These are phyloP conservation scores for Macrochelys suwanniensis DNA, from an alignment of 2,797 vertebrate genomes.

Conservation along the genomic window DNA sequence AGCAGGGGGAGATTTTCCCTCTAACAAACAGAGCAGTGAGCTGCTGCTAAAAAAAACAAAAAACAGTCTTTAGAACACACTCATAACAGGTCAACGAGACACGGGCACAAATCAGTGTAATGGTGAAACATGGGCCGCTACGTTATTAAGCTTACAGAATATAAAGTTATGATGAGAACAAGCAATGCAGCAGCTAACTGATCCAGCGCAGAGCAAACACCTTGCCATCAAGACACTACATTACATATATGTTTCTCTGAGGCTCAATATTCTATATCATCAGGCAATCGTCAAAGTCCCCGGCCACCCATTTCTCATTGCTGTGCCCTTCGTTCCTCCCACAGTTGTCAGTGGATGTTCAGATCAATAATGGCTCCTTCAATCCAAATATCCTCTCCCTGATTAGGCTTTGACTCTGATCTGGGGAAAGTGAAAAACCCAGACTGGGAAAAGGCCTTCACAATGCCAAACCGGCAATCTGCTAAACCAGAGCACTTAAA, in stretches of 20 bases:
- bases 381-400: background rate
- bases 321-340: too few relatives aligned
- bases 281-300: background rate
- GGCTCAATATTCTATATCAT: too few relatives aligned
- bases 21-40: background rate
- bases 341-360: background rate
- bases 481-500: fast-evolving
- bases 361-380: background rate
- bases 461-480: background rate
- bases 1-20: constrained; percentile 12
- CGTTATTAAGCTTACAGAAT: background rate
- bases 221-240: background rate
- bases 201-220: fast-evolving
- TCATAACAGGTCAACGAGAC: background rate
- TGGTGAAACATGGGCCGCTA: background rate
- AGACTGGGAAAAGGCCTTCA: background rate
- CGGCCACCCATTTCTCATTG: background rate
- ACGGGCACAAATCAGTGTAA: background rate
- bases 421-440: background rate
- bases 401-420: background rate
- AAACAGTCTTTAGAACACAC: background rate
- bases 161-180: background rate
- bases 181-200: background rate
- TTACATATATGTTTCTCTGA: background rate
- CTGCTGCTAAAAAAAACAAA: background rate